Percentiles rank a stretch among this genome's conserved stretches.
Conservation (phyloP, 2,797 vertebrate species). For the Danio aesculapii region DNA sequence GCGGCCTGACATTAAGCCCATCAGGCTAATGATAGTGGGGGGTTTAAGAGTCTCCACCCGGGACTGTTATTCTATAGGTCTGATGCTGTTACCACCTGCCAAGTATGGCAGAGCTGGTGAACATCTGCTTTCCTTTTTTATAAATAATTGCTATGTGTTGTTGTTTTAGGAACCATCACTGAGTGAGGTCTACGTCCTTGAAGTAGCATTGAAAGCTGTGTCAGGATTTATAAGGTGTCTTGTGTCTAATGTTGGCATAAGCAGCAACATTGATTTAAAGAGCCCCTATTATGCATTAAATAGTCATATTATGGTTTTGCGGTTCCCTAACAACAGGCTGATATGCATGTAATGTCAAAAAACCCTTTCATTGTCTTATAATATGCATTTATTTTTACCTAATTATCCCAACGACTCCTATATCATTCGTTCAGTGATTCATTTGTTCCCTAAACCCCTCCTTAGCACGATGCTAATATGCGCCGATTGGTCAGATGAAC, state of each 20-base stretch:
- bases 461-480: too few species aligned
- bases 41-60: constrained; percentile 72
- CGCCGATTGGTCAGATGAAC: too few species aligned
- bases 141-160: constrained; percentile 46
- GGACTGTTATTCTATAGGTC: constrained; percentile 54
- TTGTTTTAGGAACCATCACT: constrained; percentile 44
- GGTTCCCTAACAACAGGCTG: too few species aligned
- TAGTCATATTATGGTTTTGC: too few species aligned
- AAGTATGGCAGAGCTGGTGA: constrained; percentile 36
- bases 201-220: constrained; percentile 15
- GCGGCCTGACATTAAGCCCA: constrained; percentile 71
- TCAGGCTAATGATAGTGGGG: constrained; percentile 73
- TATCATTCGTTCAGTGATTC: too few species aligned
- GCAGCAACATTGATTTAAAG: background rate
- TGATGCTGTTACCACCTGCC: constrained; percentile 22
- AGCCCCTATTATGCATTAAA: too few species aligned
- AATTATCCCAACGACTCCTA: too few species aligned
- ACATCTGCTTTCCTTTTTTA: constrained; percentile 50
- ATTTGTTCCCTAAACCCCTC: too few species aligned
- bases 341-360: too few species aligned
- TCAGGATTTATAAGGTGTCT: constrained; percentile 30
- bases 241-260: constrained; percentile 21
- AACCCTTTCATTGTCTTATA: too few species aligned
- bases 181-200: constrained; percentile 21
- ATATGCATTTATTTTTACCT: too few species aligned